Base-by-base conservation (phyloP, 1,140 invertebrate species). In the Littorina saxatilis region DNA sequence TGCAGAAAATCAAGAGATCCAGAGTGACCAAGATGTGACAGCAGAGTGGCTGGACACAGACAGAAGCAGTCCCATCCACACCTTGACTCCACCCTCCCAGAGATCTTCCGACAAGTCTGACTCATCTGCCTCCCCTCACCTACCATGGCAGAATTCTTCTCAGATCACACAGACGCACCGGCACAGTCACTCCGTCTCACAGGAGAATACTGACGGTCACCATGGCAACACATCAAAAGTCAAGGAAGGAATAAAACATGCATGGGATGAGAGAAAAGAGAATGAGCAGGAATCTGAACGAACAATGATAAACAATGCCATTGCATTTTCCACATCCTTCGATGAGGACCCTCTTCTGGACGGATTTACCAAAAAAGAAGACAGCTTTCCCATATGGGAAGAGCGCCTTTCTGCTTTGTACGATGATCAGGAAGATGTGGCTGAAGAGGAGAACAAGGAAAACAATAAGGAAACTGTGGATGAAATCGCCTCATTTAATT, bases 241-340 rank as follows among this genome's bases (percentile, higher is more conserved):
- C 20, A 61, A 61, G 20, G n/a, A 23, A 7, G 58, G 58, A 61
- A 7, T 5, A 23, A 61, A 23, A 23, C 4, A 23, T 61, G 4
- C 58, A 11, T 29, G 58, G 5, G 20, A 61, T 4, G 27, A 5
- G n/a, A n/a, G n/a, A n/a, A 23, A 61, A 23, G 58, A 29, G 27
- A 29, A 23, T 5, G 7, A 61, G 23, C 9, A 29, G 27, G 20
- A 5, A 9, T 61, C 58, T 11, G 9, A 23, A 27, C 68, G 61
- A n/a, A 76, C 74, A 23, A 35, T 40, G 32, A 78, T 63, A 17
- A 63, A 58, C 37, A n/a, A 63, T 1, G 39, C 50, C 4, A 1
- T 78, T 20, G 20, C 39, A 1, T 78, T 78, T 66, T 37, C 55
- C 23, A 78, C 76, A n/a, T 78, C 76, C n/a, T 78, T 78, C 27